These are phyloP conservation scores for Agrochola macilenta DNA, from an alignment of 2,888 invertebrate genomes.

Conservation along the genomic window DNA sequence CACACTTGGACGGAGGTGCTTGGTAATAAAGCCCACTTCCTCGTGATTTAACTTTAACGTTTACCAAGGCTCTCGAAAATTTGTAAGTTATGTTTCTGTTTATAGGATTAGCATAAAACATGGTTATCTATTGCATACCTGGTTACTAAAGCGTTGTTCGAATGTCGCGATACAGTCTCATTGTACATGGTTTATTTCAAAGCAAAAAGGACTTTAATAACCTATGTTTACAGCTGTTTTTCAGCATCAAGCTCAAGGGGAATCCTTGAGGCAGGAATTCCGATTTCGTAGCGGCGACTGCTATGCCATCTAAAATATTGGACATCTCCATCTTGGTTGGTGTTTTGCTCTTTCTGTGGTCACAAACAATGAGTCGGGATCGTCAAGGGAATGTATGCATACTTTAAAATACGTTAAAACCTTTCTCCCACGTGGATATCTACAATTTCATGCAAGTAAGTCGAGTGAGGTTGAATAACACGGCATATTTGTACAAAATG, in stretches of 20 bases:
- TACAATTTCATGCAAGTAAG: constrained; percentile 71
- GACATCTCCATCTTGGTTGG: constrained; percentile 90
- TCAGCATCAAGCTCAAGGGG: constrained; percentile 69
- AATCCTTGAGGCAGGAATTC: constrained; percentile 87
- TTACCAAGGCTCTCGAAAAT: constrained; percentile 83
- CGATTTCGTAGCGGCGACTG: constrained; percentile 89
- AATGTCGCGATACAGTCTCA: constrained; percentile 82
- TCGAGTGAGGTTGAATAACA: constrained; percentile 44
- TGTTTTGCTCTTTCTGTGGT: constrained; percentile 88
- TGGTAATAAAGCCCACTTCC: constrained; percentile 77
- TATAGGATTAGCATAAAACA: constrained; percentile 88
- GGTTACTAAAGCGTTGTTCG: constrained; percentile 87
- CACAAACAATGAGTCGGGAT: constrained; percentile 89
- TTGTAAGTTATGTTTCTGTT: constrained; percentile 87
- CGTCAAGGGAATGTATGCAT: constrained; percentile 89
- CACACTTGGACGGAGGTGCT: constrained; percentile 75
- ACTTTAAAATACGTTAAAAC: constrained; percentile 84
- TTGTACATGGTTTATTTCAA: constrained; percentile 71
- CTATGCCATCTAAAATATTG: constrained; percentile 91
- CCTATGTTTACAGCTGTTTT: constrained; percentile 77
- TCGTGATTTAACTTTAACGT: constrained; percentile 73
- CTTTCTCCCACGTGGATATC: constrained; percentile 78
- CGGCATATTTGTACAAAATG: constrained; percentile 40
- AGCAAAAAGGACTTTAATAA: constrained; percentile 78
- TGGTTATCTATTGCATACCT: constrained; percentile 89